phyloP scores from a whole-genome alignment of 2,113 vertebrate genomes.

The Oreochromis niloticus region DNA sequence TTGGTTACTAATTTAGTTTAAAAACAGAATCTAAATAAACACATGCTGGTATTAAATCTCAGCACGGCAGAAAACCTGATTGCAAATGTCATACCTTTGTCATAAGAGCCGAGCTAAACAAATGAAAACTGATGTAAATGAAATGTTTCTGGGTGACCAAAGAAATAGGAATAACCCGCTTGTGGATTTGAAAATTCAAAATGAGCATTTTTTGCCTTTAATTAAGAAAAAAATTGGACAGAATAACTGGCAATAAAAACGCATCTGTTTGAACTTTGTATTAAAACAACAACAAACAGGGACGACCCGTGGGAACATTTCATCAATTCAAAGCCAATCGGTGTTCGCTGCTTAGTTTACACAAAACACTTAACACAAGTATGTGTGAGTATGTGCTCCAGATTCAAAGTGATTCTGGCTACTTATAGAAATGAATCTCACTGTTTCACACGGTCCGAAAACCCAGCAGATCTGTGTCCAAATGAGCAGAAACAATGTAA shows the following conservation, averaged over 20 bases:
- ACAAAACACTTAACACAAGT: background rate
- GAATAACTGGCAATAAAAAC: background rate
- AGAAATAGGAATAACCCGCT: background rate
- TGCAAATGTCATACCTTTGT: background rate
- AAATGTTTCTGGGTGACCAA: background rate
- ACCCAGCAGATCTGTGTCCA: background rate
- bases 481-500: background rate
- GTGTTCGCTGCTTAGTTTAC: background rate
- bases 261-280: background rate
- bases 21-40: background rate
- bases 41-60: background rate
- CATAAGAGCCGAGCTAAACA: background rate
- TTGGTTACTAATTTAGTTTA: background rate
- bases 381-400: background rate
- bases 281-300: background rate
- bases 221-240: background rate
- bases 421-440: background rate
- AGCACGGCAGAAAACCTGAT: background rate
- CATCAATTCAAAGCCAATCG: background rate
- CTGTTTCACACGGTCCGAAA: background rate
- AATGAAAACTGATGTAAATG: background rate
- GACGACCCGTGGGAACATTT: background rate
- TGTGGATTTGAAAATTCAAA: background rate
- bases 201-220: background rate
- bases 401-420: background rate